Conservation (phyloP, 2,888 invertebrate species). For the Leistus spinibarbis region DNA sequence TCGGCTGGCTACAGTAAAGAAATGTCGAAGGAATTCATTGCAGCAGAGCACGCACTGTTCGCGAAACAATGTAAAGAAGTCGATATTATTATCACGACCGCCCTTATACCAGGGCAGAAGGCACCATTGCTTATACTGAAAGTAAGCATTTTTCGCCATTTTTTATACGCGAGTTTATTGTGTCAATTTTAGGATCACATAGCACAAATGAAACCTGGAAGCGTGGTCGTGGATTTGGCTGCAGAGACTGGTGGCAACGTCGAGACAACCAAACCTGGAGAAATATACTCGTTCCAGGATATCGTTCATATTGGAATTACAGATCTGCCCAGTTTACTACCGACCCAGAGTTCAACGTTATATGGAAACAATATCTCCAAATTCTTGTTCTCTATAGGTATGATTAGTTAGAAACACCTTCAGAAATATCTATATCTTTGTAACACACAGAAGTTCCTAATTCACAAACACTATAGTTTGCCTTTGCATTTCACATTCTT, state of each 20-base stretch:
- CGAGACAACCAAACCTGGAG: slow-evolving; percentile 79
- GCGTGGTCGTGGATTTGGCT: slow-evolving; percentile 87
- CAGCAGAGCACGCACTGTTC: slow-evolving; percentile 84
- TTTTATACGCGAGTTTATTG: not conserved
- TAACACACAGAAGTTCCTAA: too few relatives aligned
- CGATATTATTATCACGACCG: slow-evolving; percentile 88
- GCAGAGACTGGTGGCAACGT: slow-evolving; percentile 89
- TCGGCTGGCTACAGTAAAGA: slow-evolving; percentile 84
- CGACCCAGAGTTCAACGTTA: slow-evolving; percentile 83
- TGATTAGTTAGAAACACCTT: slow-evolving; percentile 42
- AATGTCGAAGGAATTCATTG: slow-evolving; percentile 84
- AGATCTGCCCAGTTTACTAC: slow-evolving; percentile 82
- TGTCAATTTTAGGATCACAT: slow-evolving; percentile 67
- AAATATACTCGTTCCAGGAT: slow-evolving; percentile 75
- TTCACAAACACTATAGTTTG: too few relatives aligned
- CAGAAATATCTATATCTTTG: not conserved
- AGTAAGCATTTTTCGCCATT: slow-evolving; percentile 56
- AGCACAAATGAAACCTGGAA: slow-evolving; percentile 83
- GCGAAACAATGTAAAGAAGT: slow-evolving; percentile 85
- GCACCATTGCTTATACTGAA: slow-evolving; percentile 81
- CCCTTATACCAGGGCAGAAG: slow-evolving; percentile 84
- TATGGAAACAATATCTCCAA: slow-evolving; percentile 93
- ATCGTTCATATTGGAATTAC: slow-evolving; percentile 86
- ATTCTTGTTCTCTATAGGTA: slow-evolving; percentile 80
- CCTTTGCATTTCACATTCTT: not conserved